Base-by-base conservation (phyloP, 2,888 invertebrate species). In the Drosophila recens region DNA sequence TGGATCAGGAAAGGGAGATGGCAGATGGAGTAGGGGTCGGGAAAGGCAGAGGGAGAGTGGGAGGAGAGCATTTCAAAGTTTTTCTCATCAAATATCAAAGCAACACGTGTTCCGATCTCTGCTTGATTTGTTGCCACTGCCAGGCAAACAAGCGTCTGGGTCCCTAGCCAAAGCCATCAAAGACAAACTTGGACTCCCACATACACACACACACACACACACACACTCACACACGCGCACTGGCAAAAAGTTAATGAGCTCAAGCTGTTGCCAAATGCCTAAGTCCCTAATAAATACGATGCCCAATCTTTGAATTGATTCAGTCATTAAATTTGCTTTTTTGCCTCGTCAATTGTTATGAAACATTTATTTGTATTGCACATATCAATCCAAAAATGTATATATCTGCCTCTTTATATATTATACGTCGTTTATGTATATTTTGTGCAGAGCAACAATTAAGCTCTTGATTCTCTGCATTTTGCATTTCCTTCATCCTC, bases 71-170 rank as follows among this genome's bases (percentile, higher is more conserved):
- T 15, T 56, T 20, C 9, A 76, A 79, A 87, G 67, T 89, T 87
- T 81, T 72, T 56, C 85, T 82, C 88, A 84, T 87, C 83, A 88
- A 86, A 86, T 86, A 86, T 90, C 87, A 86, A 86, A 86, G 86
- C 86, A 89, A 86, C 90, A 86, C 90, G 89, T 86, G 87, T 72
- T 69, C 36, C 58, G 67, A 71, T 80, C 73, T 80, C 36, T 56
- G 65, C 79, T 68, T 67, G 63, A 74, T 76, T 76, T 76, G 62
- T 80, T 66, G 53, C 70, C 59, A 70, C 70, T 61, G 56, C 40
- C 56, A 53, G 17, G 45, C 71, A 76, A 79, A 79, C 52, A 69
- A 53, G 34, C 13, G 10, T 43, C 49, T 27, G 42, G 11, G 33
- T 33, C 54, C 13, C 42, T 27, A 48, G 46, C 48, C 53, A 46